Conservation (phyloP, 2,797 vertebrate species). For the Botia kubotai region DNA sequence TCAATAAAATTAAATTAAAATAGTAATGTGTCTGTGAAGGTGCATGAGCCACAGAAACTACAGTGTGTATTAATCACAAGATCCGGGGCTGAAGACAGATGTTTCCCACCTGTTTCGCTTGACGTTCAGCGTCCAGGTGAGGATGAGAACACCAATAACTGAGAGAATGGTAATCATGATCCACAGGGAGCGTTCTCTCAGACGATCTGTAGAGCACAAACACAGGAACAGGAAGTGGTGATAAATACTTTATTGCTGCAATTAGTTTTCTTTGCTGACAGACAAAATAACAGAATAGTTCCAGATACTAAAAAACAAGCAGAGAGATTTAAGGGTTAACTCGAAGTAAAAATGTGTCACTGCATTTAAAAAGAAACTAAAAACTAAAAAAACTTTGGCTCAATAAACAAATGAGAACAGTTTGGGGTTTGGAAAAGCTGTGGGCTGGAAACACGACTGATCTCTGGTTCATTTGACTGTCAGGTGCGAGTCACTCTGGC, state of each 20-base stretch:
- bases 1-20: too few species aligned
- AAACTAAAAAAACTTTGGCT: too few species aligned
- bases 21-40: too few species aligned
- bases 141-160: slow-evolving; percentile 81
- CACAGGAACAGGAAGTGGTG: neutral
- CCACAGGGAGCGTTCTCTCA: slow-evolving; percentile 83
- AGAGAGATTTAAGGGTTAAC: too few species aligned
- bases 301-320: neutral
- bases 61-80: too few species aligned
- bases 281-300: neutral
- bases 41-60: too few species aligned
- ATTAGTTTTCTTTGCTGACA: too few species aligned
- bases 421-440: neutral
- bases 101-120: slow-evolving; percentile 84
- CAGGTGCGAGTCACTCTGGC: slow-evolving; percentile 2
- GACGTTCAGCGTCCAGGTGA: slow-evolving; percentile 82
- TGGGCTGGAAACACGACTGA: slow-evolving; percentile 18
- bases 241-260: neutral
- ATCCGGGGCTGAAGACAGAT: neutral
- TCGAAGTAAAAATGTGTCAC: neutral
- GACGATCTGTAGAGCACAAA: slow-evolving; percentile 75
- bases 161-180: slow-evolving; percentile 81
- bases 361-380: neutral
- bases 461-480: slow-evolving; percentile 18
- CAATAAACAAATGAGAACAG: too few species aligned